Conservation (phyloP, 2,888 invertebrate species). For the Psococerastis gibbosa region DNA sequence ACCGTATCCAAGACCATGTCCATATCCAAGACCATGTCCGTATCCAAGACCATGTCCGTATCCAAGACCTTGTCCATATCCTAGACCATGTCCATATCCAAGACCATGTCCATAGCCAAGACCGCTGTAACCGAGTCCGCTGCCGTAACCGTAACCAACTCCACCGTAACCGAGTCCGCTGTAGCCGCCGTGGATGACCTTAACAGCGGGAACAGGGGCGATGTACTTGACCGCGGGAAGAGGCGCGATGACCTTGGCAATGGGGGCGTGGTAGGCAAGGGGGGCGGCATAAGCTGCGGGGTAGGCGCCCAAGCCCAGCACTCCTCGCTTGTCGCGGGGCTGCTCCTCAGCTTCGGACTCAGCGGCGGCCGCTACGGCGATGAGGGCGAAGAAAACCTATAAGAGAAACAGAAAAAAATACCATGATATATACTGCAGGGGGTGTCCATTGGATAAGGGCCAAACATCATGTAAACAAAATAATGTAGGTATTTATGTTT, state of each 20-base stretch:
- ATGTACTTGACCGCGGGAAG: conserved; percentile 3
- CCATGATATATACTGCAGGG: too few relatives aligned
- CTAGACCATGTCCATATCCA: background rate
- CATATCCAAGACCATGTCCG: background rate
- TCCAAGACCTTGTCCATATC: background rate
- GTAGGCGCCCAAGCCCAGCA: background rate
- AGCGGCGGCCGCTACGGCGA: conserved; percentile 5
- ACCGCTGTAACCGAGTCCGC: background rate
- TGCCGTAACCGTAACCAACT: background rate
- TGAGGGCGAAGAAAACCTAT: background rate
- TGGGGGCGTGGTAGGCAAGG: conserved; percentile 6
- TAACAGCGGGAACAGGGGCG: background rate
- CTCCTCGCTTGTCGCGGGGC: conserved; percentile 3
- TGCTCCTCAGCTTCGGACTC: conserved; percentile 1
- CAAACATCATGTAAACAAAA: too few relatives aligned
- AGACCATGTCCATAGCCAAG: background rate
- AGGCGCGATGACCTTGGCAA: conserved; percentile 5
- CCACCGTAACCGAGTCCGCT: background rate
- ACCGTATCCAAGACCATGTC: background rate
- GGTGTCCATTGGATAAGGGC: too few relatives aligned
- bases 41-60: background rate
- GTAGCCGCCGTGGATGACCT: background rate
- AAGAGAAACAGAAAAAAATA: too few relatives aligned
- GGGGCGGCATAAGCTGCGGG: background rate
- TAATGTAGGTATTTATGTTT: too few relatives aligned